Percentiles rank a stretch among this genome's conserved stretches.
phyloP scores from a whole-genome alignment of 2,888 invertebrate genomes.

The Ormyrus nitidulus region DNA sequence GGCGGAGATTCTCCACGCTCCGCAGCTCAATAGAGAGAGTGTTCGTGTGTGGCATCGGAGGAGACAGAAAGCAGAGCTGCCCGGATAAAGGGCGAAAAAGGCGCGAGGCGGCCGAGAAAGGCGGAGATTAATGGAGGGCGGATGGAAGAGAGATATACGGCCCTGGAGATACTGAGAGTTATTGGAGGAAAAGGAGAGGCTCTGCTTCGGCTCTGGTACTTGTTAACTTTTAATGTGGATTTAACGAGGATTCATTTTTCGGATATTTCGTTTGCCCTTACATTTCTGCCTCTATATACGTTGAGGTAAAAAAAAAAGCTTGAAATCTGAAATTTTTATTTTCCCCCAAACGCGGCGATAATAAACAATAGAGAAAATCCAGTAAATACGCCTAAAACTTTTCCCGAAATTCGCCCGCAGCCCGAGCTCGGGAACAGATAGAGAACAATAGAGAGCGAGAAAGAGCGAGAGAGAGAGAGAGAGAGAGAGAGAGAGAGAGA shows the following conservation, averaged over 20 bases:
- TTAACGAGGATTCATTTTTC: background rate
- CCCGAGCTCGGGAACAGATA: conserved; percentile 32
- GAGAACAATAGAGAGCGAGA: conserved; percentile 46
- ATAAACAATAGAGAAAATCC: conserved; percentile 39
- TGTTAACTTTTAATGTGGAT: background rate
- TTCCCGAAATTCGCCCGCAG: conserved; percentile 26
- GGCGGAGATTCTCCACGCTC: conserved; percentile 52
- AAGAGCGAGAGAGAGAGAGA: conserved; percentile 29
- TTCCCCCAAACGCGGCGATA: background rate
- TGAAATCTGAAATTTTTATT: background rate
- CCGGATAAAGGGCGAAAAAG: conserved; percentile 44
- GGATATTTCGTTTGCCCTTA: no score
- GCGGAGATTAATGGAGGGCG: conserved; percentile 48
- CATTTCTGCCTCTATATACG: no score
- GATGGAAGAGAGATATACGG: conserved; percentile 34
- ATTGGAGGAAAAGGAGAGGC: conserved; percentile 23
- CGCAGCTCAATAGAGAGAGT: background rate
- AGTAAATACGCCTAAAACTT: conserved; percentile 31
- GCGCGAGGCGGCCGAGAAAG: conserved; percentile 22
- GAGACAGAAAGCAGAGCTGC: conserved; percentile 52
- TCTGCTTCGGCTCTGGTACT: background rate
- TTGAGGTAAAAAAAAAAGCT: background rate
- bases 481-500: conserved; percentile 12
- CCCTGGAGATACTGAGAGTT: conserved; percentile 48
- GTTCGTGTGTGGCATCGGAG: conserved; percentile 7